These are phyloP conservation scores for Ormyrus labotus DNA, from an alignment of 2,888 invertebrate species.

Conservation along the genomic window DNA sequence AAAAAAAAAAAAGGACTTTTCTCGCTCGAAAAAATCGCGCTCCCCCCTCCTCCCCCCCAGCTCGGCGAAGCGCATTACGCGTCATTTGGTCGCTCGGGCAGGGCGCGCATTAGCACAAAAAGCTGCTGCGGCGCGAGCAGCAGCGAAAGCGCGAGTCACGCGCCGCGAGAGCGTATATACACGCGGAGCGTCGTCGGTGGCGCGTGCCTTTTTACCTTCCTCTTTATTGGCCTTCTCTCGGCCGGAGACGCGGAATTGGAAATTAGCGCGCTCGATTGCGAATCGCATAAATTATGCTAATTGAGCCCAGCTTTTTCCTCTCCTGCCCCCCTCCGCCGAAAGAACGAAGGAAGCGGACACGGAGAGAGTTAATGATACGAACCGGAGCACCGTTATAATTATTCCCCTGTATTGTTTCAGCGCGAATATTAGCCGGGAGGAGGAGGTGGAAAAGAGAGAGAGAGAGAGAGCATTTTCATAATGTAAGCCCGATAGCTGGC, in stretches of 20 bases:
- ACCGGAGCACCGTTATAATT: constrained; percentile 17
- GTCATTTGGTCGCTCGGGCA: constrained; percentile 17
- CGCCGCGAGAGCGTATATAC: not conserved
- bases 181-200: not conserved
- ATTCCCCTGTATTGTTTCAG: constrained; percentile 36
- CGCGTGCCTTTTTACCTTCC: not conserved
- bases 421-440: constrained; percentile 13
- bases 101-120: not conserved
- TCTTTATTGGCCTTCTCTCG: constrained; percentile 9
- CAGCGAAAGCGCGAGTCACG: constrained; percentile 16
- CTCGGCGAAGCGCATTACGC: constrained; percentile 13
- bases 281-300: constrained; percentile 53
- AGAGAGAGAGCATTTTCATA: constrained; percentile 11
- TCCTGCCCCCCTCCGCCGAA: not conserved
- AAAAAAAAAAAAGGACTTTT: too few species aligned
- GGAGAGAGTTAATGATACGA: constrained; percentile 39
- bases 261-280: constrained; percentile 46
- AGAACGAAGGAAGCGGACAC: too few species aligned
- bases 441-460: too few species aligned
- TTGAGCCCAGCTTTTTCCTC: not conserved
- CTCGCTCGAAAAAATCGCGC: too few species aligned
- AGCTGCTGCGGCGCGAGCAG: not conserved
- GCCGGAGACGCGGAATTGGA: constrained; percentile 39
- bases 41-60: too few species aligned
- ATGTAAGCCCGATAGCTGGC: not conserved